Conservation (phyloP, 2,113 vertebrate genomes). For the Ammodytes marinus region DNA sequence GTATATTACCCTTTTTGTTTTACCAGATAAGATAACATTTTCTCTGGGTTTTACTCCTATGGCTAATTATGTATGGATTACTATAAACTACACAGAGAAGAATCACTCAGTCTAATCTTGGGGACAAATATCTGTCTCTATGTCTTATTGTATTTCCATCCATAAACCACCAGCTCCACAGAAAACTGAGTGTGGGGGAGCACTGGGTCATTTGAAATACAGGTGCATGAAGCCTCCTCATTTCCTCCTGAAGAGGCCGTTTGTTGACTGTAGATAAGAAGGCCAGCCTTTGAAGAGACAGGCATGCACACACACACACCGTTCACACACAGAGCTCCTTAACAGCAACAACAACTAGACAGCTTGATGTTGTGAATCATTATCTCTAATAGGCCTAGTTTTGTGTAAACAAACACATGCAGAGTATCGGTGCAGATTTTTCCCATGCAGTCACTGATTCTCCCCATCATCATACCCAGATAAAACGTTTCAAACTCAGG, state of each 20-base stretch:
- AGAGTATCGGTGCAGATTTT: conserved; percentile 55
- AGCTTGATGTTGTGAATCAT: conserved; percentile 75
- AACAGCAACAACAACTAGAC: conserved; percentile 51
- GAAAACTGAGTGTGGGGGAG: conserved; percentile 5
- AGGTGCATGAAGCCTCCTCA: conserved; percentile 71
- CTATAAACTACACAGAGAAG: background rate
- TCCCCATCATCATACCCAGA: conserved; percentile 31
- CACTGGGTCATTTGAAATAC: conserved; percentile 75
- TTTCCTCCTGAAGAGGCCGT: conserved; percentile 64
- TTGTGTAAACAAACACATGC: conserved; percentile 78
- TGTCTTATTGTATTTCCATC: conserved; percentile 23
- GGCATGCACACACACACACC: background rate
- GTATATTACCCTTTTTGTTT: background rate
- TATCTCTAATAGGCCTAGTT: conserved; percentile 78
- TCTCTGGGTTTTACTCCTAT: background rate
- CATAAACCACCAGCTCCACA: conserved; percentile 40
- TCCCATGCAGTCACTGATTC: conserved; percentile 39
- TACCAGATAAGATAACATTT: background rate
- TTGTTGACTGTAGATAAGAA: conserved; percentile 80
- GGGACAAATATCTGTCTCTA: background rate
- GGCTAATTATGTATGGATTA: conserved; percentile 5
- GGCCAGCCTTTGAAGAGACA: conserved; percentile 72
- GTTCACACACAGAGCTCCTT: conserved; percentile 30
- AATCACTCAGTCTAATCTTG: conserved; percentile 4
- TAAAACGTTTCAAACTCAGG: conserved; percentile 45